Base-by-base conservation (phyloP, 1,140 invertebrate genomes). In the Ericerus pela region DNA sequence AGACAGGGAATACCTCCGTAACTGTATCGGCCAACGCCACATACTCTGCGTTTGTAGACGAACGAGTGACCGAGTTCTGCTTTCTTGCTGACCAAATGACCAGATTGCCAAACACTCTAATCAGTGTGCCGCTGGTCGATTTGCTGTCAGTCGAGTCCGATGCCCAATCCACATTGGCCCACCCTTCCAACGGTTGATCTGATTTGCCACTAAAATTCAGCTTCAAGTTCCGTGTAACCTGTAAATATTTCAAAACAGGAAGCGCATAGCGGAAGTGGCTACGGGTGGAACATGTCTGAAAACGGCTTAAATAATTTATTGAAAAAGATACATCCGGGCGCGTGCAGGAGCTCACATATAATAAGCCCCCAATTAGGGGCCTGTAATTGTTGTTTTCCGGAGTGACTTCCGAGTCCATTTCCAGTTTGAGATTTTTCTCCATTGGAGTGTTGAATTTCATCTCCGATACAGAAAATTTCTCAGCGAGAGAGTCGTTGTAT, bases 321-420 rank as follows among this genome's bases (percentile, higher is more conserved):
- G 67, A 62, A 63, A 62, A 68, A 11, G n/a, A 62, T 18, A 73
- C 67, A 57, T 73, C 68, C 12, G 70, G 70, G 57, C 69, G 59
- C 1, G 70, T 70, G 30, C 54, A 62, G 2, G 61, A 24, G 0
- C 68, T 41, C 2, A 68, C 6, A 53, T 68, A 73, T 37, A 71
- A 60, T 5, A 73, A 55, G 1, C 62, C 33, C 20, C 70, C 67
- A 5, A 72, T 61, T 0, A 65, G 43, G 51, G 69, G 64, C 22
- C 64, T 53, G 55, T 65, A 72, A n/a, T n/a, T n/a, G n/a, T n/a
- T n/a, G n/a, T n/a, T n/a, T n/a, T n/a, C n/a, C n/a, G n/a, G n/a
- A n/a, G n/a, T n/a, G n/a, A n/a, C n/a, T n/a, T n/a, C n/a, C n/a
- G n/a, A n/a, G n/a, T n/a, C n/a, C n/a, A n/a, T n/a, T n/a, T n/a